A percentile compares a stretch with the other conserved stretches of the same genome.
These are phyloP conservation scores for Dendrolimus kikuchii DNA, from an alignment of 1,140 invertebrate genomes.

Conservation along the genomic window DNA sequence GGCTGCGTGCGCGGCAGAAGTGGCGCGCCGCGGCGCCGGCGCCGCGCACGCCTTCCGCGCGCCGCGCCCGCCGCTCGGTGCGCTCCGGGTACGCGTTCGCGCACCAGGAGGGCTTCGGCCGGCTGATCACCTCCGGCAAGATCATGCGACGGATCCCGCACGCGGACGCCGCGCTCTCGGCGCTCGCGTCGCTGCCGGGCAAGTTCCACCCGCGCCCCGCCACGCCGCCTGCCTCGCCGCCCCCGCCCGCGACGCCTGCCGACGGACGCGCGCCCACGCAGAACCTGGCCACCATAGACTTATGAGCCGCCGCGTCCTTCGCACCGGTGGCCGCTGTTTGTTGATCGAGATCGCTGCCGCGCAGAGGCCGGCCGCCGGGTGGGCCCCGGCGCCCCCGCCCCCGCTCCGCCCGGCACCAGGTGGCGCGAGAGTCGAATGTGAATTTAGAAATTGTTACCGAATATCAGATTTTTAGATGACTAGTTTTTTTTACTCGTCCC, in stretches of 20 bases:
- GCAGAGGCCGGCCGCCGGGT: slow-evolving; percentile 1
- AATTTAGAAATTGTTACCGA: slow-evolving; percentile 1
- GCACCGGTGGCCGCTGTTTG: slow-evolving; percentile 34
- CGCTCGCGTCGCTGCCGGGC: slow-evolving; percentile 57
- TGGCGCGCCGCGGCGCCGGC: slow-evolving; percentile 78
- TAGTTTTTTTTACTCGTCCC: slow-evolving; percentile 14
- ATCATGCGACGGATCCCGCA: slow-evolving; percentile 92
- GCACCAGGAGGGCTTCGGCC: slow-evolving; percentile 97
- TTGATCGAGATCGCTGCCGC: slow-evolving; percentile 46
- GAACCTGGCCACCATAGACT: slow-evolving; percentile 56
- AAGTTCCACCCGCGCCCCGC: slow-evolving; percentile 49
- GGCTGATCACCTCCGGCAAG: slow-evolving; percentile 97
- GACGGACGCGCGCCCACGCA: slow-evolving; percentile 48
- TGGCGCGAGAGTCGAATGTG: background rate
- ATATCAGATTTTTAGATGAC: slow-evolving; percentile 4
- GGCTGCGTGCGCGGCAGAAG: slow-evolving; percentile 82
- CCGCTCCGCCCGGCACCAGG: background rate
- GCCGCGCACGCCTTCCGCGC: slow-evolving; percentile 87
- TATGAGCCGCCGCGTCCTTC: slow-evolving; percentile 29
- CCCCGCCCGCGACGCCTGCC: slow-evolving; percentile 23
- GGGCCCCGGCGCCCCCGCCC: too few species aligned
- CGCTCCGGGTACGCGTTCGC: slow-evolving; percentile 99
- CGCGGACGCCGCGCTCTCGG: slow-evolving; percentile 72
- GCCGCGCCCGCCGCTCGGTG: slow-evolving; percentile 89
- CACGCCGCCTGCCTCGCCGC: slow-evolving; percentile 28